Evolutionary conservation across 2,888 invertebrate genomes (phyloP), one percentile per base, ranked within the genome.

Genomic region (Tinea semifulvella): DNA sequence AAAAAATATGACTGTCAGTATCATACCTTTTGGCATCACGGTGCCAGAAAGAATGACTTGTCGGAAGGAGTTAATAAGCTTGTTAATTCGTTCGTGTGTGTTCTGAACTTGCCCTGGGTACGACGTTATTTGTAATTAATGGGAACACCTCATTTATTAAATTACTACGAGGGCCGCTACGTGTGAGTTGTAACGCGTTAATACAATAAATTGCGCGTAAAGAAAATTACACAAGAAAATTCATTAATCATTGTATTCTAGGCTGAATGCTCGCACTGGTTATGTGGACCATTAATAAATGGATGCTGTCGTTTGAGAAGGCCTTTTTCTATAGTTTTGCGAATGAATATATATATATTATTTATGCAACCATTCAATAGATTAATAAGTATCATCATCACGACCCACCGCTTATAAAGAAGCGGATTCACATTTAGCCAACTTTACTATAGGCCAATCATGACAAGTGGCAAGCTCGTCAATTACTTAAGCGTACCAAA

Each of bases 131-230:
- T 47, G 49, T 79, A 75, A 80, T 79, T 79, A 77, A 76, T 70
- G 73, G 60, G 66, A 76, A 75, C 80, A 80, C 79, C 79, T 79
- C 77, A 75, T 79, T 69, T 79, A 80, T 79, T 76, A 74, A 77
- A 79, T 80, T 79, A 80, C 73, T 67, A 65, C 58, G 68, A 72
- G 70, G 68, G 69, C 70, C 61, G 64, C 66, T 65, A 65, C 42
- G 40, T 40, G 22, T 40, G 22, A 40, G 40, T 22, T 22, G 60
- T 59, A 68, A 42, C 31, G 20, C 22, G 65, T 72, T 73, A 72
- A 68, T 63, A 63, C 61, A 66, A 70, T 71, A 73, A 76, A 77
- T 79, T 70, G 73, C 64, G 66, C 67, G 70, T 68, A 60, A 77
- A 74, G 73, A 72, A 71, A 73, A 69, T 68, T 61, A 65, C 64